Base-by-base conservation (phyloP, 2,888 invertebrate species). In the Bellardia pandia region DNA sequence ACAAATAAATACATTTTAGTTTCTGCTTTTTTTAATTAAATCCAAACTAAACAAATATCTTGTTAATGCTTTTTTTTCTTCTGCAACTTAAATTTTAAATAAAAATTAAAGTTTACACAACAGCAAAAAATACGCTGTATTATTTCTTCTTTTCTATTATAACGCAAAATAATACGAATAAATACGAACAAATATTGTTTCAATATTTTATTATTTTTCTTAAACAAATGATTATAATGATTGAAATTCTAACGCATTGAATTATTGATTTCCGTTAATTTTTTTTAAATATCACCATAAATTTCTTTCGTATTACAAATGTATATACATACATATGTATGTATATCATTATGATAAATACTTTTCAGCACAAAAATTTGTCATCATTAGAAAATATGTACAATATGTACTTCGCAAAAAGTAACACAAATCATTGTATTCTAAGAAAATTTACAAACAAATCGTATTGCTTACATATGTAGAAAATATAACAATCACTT, bases 41-140 rank as follows among this genome's bases (percentile, higher is more conserved):
- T 53, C 53, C 33, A 76, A 82, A 76, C 62, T 62, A 83, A 83
- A 76, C 56, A 82, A 75, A 82, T 76, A 51, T 51, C 48, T 69
- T 11, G 51, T 69, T 62, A 83, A 71, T 56, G 16, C n/a, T 62
- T 71, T 77, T 45, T 68, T 71, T 40, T 51, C 9, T 56, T 42
- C 66, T 42, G 9, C 48, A 76, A 62, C 68, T 69, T 16, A 56
- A 33, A 33, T 72, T 66, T 81, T 33, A 74, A 81, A 81, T 56
- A 81, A 66, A 56, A 66, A 72, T 56, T 37, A 58, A 74, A 74
- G 30, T 60, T 74, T 74, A 60, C 60, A 60, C 42, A 74, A 72
- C 11, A 69, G 51, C 5, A 48, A n/a, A n/a, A 33, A 37, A 71
- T 51, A 33, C 45, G 42, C 33, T 48, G n/a, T 51, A 51, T 16